A percentile compares a stretch with the other conserved stretches of the same genome.
Evolutionary conservation across 1,140 invertebrate species (phyloP).

Genomic region (Alviniconcha marisindica): DNA sequence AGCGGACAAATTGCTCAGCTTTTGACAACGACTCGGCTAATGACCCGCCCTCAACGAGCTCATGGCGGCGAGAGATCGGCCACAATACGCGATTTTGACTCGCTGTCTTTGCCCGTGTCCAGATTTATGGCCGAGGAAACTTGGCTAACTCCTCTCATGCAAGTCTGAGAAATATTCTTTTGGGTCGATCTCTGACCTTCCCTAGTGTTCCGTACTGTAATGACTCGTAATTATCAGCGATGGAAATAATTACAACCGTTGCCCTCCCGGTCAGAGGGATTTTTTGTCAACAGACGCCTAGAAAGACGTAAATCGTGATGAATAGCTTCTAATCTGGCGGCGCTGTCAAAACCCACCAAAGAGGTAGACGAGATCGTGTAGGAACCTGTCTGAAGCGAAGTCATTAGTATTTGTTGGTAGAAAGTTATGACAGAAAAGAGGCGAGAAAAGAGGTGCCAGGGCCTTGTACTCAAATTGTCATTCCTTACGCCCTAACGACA

Average conservation of each 20-base stretch:
- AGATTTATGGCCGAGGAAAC: slow-evolving; percentile 28
- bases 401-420: slow-evolving; percentile 34
- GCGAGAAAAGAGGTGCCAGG: slow-evolving; percentile 14
- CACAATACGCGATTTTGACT: slow-evolving; percentile 40
- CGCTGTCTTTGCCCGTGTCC: slow-evolving; percentile 1
- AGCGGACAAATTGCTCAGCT: slow-evolving; percentile 39
- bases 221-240: slow-evolving; percentile 26
- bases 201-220: slow-evolving; percentile 21
- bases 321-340: slow-evolving; percentile 32
- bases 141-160: background rate
- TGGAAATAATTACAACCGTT: slow-evolving; percentile 13
- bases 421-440: slow-evolving; percentile 8
- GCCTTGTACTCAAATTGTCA: slow-evolving; percentile 12
- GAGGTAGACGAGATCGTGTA: background rate
- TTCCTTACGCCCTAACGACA: slow-evolving; percentile 2
- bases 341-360: background rate
- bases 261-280: slow-evolving; percentile 13
- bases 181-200: slow-evolving; percentile 20
- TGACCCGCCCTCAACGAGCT: slow-evolving; percentile 33
- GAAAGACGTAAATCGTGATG: slow-evolving; percentile 27
- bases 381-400: background rate
- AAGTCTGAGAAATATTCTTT: slow-evolving; percentile 39
- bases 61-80: background rate
- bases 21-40: slow-evolving; percentile 31
- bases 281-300: slow-evolving; percentile 39